These are phyloP conservation scores for Scaeva pyrastri DNA, from an alignment of 2,888 invertebrate genomes.

Conservation along the genomic window DNA sequence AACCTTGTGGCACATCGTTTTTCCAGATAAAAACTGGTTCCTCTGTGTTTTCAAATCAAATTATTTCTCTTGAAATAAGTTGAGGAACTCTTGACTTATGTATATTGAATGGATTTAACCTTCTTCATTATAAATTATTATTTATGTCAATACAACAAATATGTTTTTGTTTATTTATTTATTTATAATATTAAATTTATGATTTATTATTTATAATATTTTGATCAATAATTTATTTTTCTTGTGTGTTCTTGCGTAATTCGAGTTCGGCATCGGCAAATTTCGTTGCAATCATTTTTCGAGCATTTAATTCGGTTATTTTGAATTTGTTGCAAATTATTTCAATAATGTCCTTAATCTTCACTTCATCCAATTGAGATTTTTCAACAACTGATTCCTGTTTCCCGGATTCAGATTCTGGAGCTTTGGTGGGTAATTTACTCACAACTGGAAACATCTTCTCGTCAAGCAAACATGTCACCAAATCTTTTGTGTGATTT, in stretches of 20 bases:
- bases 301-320: not conserved
- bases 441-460: conserved; percentile 13
- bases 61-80: too few species aligned
- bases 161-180: too few species aligned
- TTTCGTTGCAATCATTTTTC: conserved; percentile 2
- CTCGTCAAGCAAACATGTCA: not conserved
- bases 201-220: too few species aligned
- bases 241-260: not conserved
- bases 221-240: not conserved
- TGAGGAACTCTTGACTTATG: too few species aligned
- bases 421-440: not conserved
- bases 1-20: too few species aligned
- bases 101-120: too few species aligned
- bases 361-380: not conserved
- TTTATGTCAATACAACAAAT: too few species aligned
- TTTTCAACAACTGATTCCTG: not conserved
- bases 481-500: not conserved
- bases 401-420: not conserved
- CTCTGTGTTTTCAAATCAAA: too few species aligned
- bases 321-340: conserved; percentile 19
- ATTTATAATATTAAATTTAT: not conserved
- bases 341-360: conserved; percentile 1
- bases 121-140: too few species aligned
- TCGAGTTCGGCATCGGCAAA: not conserved
- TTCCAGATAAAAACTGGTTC: too few species aligned